Conservation (phyloP, 2,113 vertebrate species). For the Scomber scombrus region DNA sequence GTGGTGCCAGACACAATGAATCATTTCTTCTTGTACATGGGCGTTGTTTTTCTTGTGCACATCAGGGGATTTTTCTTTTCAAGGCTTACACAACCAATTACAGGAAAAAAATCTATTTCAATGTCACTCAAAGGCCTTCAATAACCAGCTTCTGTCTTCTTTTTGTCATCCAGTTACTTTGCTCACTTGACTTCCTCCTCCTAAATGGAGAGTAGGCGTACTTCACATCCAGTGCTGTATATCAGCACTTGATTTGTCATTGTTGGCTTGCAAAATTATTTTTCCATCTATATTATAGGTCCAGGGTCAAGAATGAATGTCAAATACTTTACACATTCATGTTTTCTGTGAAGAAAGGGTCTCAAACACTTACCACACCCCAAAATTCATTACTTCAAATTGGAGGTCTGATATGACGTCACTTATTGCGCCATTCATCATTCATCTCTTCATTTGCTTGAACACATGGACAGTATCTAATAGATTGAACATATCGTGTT, state of each 20-base stretch:
- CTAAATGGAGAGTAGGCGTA: background rate
- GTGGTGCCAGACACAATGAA: conserved; percentile 80
- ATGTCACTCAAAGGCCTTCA: background rate
- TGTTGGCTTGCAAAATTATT: background rate
- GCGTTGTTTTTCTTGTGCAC: background rate
- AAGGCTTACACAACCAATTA: background rate
- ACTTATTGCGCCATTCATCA: background rate
- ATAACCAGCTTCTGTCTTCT: background rate
- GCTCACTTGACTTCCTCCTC: background rate
- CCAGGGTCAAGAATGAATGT: background rate
- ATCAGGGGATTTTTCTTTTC: background rate
- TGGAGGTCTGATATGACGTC: background rate
- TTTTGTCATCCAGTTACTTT: background rate
- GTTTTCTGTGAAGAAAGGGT: no score
- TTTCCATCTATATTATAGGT: background rate
- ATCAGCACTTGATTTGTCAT: background rate
- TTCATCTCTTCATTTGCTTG: conserved; percentile 1
- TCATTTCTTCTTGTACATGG: background rate
- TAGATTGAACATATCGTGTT: no score
- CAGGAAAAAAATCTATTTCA: background rate
- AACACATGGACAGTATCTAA: no score
- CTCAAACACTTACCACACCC: no score
- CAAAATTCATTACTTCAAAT: background rate
- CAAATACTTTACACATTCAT: no score
- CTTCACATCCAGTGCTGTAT: no score